Percentiles rank a stretch among this genome's conserved stretches.
phyloP scores from a whole-genome alignment of 2,888 invertebrate species.

The Cephus rjabovi region DNA sequence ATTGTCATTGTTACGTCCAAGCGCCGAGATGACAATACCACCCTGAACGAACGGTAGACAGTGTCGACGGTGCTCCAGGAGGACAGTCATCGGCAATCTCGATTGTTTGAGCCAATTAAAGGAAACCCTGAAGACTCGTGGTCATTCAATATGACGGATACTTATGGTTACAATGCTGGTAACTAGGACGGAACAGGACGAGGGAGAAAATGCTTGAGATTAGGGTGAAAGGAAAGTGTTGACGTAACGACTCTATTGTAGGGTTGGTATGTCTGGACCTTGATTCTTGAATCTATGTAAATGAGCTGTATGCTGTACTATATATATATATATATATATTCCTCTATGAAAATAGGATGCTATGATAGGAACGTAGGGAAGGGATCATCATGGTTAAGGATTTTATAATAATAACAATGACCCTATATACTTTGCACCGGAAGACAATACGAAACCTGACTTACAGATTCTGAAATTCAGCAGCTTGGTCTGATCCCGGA shows the following conservation, averaged over 20 bases:
- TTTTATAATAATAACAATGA: not conserved
- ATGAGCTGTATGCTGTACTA: not conserved
- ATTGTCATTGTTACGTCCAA: not conserved
- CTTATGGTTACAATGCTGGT: conserved; percentile 4
- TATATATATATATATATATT: not conserved
- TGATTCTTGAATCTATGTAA: not conserved
- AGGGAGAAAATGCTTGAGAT: conserved; percentile 25
- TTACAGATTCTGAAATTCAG: not conserved
- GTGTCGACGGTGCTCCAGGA: not conserved
- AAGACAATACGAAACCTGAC: not conserved
- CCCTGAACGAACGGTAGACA: not conserved
- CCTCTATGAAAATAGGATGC: not conserved
- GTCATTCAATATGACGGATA: not conserved
- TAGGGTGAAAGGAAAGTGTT: conserved; percentile 34
- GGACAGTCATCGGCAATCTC: not conserved
- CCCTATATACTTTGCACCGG: not conserved
- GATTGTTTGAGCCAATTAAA: conserved; percentile 9
- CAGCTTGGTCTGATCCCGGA: not conserved
- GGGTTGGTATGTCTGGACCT: not conserved
- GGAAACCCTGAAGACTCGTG: not conserved
- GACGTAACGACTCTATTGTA: conserved; percentile 37
- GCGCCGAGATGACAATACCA: not conserved
- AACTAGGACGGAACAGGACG: conserved; percentile 6
- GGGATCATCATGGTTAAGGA: not conserved
- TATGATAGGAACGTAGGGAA: not conserved